Conservation (phyloP, 2,888 invertebrate species). For the Penaeus monodon region DNA sequence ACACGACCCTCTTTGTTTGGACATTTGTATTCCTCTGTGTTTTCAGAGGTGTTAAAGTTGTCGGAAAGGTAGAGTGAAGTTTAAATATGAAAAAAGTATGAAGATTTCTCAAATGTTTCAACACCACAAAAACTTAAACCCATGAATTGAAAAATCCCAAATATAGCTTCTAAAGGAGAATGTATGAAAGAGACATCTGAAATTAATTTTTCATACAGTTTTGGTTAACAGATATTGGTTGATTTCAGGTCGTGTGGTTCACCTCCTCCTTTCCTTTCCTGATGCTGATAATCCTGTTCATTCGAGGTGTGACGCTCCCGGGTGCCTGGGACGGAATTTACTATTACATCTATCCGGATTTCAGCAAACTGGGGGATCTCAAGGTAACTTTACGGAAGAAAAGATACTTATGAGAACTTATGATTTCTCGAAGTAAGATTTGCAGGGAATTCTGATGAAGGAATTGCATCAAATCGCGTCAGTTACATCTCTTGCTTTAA, state of each 20-base stretch:
- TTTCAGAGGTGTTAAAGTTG: constrained; percentile 87
- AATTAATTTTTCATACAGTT: too few relatives aligned
- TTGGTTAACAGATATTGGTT: not conserved
- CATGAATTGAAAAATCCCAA: too few relatives aligned
- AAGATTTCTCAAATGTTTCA: too few relatives aligned
- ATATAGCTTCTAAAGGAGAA: too few relatives aligned
- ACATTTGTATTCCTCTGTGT: constrained; percentile 85
- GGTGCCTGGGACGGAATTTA: constrained; percentile 83
- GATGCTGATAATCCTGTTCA: constrained; percentile 79
- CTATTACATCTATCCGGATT: constrained; percentile 74
- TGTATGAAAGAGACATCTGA: too few relatives aligned
- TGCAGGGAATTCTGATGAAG: too few relatives aligned
- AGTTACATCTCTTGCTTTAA: not conserved
- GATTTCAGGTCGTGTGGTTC: constrained; percentile 82
- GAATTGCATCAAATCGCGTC: too few relatives aligned
- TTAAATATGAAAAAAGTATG: not conserved
- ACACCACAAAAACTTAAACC: too few relatives aligned
- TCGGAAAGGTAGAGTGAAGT: constrained; percentile 78
- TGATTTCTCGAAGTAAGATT: too few relatives aligned
- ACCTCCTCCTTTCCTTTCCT: constrained; percentile 87
- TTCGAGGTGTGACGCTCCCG: constrained; percentile 84
- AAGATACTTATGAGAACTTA: too few relatives aligned
- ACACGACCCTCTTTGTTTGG: constrained; percentile 84
- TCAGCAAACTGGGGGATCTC: constrained; percentile 41
- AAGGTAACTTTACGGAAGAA: constrained; percentile 5